Conservation (phyloP, 1,140 invertebrate species). For the Lanistes nyassanus region DNA sequence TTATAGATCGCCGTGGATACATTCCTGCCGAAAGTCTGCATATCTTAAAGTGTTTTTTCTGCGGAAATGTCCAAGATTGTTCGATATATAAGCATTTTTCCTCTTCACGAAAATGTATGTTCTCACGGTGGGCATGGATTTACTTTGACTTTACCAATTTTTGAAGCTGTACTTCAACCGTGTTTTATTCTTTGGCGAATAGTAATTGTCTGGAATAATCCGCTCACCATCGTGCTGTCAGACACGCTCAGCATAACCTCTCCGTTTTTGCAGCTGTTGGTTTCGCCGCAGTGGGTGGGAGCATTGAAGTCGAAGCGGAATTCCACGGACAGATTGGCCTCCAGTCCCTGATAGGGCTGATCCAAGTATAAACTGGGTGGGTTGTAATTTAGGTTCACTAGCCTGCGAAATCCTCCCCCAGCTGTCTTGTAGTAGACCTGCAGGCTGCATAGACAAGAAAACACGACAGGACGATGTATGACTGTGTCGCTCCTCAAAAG, state of each 20-base stretch:
- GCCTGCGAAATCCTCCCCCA: slow-evolving; percentile 11
- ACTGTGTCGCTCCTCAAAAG: background rate
- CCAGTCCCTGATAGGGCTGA: background rate
- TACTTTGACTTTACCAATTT: no score
- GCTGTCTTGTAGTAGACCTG: background rate
- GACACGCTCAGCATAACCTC: background rate
- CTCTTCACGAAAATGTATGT: no score
- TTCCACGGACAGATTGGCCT: background rate
- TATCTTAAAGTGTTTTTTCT: no score
- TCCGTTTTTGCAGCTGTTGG: background rate
- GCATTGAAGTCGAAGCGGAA: slow-evolving; percentile 12
- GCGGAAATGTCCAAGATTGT: no score
- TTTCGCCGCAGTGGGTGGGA: slow-evolving; percentile 9
- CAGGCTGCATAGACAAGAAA: background rate
- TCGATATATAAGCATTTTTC: no score
- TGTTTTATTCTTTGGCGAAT: no score
- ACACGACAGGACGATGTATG: background rate
- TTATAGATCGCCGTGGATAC: no score
- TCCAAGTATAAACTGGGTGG: no score
- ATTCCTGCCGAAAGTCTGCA: no score
- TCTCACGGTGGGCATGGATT: no score
- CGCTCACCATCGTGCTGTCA: background rate
- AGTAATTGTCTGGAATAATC: no score
- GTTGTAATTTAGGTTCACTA: background rate
- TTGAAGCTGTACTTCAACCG: no score